These are phyloP conservation scores for Lepilemur ruficaudatus DNA, from an alignment of 2,797 vertebrate genomes.

Conservation along the genomic window DNA sequence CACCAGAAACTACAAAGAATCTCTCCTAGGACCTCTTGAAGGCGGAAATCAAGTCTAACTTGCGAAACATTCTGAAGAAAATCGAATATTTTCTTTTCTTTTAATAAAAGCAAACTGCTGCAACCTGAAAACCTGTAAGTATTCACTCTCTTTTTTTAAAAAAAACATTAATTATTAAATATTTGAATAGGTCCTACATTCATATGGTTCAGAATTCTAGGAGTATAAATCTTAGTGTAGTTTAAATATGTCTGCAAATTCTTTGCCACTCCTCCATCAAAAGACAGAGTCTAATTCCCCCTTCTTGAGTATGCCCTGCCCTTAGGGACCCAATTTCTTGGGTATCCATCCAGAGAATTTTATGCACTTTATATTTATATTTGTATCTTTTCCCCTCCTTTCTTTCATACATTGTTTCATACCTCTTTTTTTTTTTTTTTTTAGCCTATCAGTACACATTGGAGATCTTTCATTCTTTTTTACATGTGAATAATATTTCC, in stretches of 20 bases:
- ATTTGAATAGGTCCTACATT: not conserved
- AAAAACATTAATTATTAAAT: not conserved
- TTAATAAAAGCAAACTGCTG: not conserved
- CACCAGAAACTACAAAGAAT: not conserved
- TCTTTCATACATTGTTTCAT: not conserved
- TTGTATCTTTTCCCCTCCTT: not conserved
- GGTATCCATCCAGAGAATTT: not conserved
- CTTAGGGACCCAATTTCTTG: not conserved
- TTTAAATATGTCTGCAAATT: not conserved
- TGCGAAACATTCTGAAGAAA: not conserved
- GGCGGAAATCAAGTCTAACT: not conserved
- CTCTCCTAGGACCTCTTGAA: not conserved
- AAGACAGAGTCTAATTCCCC: not conserved
- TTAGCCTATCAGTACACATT: not conserved
- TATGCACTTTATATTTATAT: not conserved
- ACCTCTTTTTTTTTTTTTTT: not conserved
- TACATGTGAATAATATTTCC: slow-evolving; percentile 7
- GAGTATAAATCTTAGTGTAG: not conserved
- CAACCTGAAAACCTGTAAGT: not conserved
- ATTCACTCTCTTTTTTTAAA: not conserved
- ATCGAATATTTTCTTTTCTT: not conserved
- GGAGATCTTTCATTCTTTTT: slow-evolving; percentile 17
- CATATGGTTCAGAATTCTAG: not conserved
- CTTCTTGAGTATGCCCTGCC: not conserved
- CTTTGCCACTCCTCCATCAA: not conserved